Base-by-base conservation (phyloP, 2,113 vertebrate species). In the Pelobates fuscus region DNA sequence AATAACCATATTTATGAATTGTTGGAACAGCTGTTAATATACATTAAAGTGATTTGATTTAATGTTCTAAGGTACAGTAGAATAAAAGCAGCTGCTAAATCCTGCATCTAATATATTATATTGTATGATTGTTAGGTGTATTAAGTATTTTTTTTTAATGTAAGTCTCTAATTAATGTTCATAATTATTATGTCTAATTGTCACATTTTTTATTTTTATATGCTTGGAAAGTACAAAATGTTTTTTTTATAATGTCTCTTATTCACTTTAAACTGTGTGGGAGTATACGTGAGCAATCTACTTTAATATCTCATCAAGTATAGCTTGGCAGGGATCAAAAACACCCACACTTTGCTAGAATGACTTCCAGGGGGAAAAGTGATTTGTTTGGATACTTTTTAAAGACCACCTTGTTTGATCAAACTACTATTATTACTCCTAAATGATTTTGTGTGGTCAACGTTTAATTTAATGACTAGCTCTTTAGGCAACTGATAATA, bases 281-380 rank as follows among this genome's bases (percentile, higher is more conserved):
- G 70, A 52, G 70, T 25, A 54, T 65, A 37, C 63, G 29, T 55
- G 60, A 54, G 71, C 60, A 65, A 37, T 73, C 62, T 65, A 64
- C 71, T 14, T 29, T 54, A 65, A 73, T 73, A 63, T 63, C 32
- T 73, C 60, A 73, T 73, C 60, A 55, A 30, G 64, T 65, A 73
- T 64, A 65, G 44, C 46, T 63, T 73, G 71, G 61, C 71, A 65
- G 71, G 71, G 63, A 65, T 73, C 60, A 73, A 55, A 73, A 64
- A 63, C 71, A 55, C 71, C 71, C 71, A 73, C 71, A 65, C 71
- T 64, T 64, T 20, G 54, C 46, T 41, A 20, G 23, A 64, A 63
- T 15, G 59, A 37, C 43, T 63, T 72, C 60, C 59, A 72, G 52
- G 23, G 49, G 60, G 68, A 70, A 73, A 29, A 73, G 52, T 73